Evolutionary conservation across 2,797 vertebrate genomes (phyloP).

Genomic region (Dromococcyx pavoninus): DNA sequence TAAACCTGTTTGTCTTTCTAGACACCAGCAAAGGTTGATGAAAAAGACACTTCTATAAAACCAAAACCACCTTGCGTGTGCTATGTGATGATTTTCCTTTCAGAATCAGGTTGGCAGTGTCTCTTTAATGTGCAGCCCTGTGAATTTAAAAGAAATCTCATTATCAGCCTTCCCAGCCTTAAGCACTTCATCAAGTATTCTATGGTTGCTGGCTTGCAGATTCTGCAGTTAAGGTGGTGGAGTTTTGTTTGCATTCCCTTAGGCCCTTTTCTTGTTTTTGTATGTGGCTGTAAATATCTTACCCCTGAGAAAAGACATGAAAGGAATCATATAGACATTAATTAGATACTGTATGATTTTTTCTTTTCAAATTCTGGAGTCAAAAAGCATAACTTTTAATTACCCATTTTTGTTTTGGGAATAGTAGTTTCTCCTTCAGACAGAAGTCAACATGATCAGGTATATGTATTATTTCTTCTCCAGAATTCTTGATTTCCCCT

Average conservation of each 20-base stretch:
- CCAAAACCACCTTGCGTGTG: not conserved
- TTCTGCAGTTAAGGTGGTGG: conserved; percentile 32
- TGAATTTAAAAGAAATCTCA: conserved; percentile 59
- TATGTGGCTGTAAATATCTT: conserved; percentile 44
- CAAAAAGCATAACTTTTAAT: conserved; percentile 35
- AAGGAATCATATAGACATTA: conserved; percentile 31
- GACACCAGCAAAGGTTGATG: not conserved
- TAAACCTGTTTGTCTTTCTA: conserved; percentile 2
- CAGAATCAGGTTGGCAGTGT: not conserved
- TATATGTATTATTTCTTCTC: conserved; percentile 18
- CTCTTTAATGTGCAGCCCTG: conserved; percentile 50
- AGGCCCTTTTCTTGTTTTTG: conserved; percentile 15
- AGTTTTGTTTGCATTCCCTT: conserved; percentile 26
- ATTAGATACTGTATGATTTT: not conserved
- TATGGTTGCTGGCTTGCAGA: conserved; percentile 24
- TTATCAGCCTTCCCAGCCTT: conserved; percentile 60
- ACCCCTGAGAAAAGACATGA: conserved; percentile 38
- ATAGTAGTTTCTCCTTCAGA: conserved; percentile 34
- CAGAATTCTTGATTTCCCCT: not conserved
- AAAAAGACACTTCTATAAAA: conserved; percentile 1
- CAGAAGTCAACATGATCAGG: conserved; percentile 20
- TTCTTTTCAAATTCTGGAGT: not conserved
- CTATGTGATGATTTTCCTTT: not conserved
- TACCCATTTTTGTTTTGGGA: not conserved
- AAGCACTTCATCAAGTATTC: conserved; percentile 57